Evolutionary conservation across 2,888 invertebrate species (phyloP).

Genomic region (Allygus modestus): DNA sequence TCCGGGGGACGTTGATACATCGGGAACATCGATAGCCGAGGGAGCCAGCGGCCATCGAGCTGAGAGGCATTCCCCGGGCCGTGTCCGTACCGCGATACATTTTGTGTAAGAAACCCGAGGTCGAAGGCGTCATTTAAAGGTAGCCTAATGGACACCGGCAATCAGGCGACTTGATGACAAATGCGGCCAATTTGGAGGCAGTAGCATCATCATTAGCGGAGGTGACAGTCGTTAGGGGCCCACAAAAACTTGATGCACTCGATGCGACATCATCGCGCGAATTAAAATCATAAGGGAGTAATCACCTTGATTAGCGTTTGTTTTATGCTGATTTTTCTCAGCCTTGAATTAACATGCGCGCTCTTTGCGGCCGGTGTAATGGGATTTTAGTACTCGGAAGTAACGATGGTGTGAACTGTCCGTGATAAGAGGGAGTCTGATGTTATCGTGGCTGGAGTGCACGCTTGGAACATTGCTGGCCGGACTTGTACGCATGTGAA

Average conservation of each 20-base stretch:
- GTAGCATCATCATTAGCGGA: slow-evolving; percentile 52
- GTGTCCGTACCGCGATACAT: neutral
- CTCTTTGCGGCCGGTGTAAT: neutral
- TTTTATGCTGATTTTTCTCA: slow-evolving; percentile 49
- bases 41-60: neutral
- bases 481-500: too few relatives aligned
- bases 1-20: slow-evolving; percentile 12
- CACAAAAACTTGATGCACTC: slow-evolving; percentile 54
- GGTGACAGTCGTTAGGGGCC: slow-evolving; percentile 49
- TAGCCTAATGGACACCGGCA: slow-evolving; percentile 55
- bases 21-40: slow-evolving; percentile 3
- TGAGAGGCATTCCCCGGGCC: neutral
- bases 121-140: slow-evolving; percentile 57
- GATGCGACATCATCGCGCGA: slow-evolving; percentile 50
- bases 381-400: too few relatives aligned
- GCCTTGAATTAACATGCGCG: slow-evolving; percentile 5
- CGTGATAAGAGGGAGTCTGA: too few relatives aligned
- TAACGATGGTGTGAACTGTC: too few relatives aligned
- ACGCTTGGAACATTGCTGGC: too few relatives aligned
- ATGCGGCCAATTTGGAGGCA: slow-evolving; percentile 27
- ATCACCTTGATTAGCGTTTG: slow-evolving; percentile 36
- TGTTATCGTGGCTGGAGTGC: too few relatives aligned
- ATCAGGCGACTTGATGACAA: slow-evolving; percentile 45
- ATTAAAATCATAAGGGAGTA: slow-evolving; percentile 52
- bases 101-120: slow-evolving; percentile 29